These are phyloP conservation scores for Zaprionus obscuricornis DNA, from an alignment of 2,888 invertebrate species.

Conservation along the genomic window DNA sequence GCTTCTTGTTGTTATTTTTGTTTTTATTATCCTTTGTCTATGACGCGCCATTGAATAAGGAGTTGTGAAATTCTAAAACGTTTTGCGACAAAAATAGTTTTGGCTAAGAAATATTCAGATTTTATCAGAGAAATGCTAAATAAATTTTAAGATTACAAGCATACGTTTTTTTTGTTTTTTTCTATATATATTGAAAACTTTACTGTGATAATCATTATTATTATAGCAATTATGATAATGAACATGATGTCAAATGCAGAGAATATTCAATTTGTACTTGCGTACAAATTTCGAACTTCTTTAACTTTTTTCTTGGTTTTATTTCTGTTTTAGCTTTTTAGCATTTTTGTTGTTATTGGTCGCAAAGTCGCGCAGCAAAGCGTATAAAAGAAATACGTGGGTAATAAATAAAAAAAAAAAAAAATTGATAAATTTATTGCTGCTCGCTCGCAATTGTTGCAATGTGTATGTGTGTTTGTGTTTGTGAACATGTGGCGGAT, in stretches of 20 bases:
- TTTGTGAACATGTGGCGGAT: slow-evolving; percentile 56
- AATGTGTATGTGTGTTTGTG: too few species aligned
- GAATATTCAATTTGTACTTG: slow-evolving; percentile 19
- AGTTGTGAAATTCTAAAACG: slow-evolving; percentile 21
- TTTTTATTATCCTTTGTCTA: slow-evolving; percentile 15
- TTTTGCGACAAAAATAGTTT: slow-evolving; percentile 12
- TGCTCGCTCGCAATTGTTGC: slow-evolving; percentile 52
- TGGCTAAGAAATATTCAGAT: neutral
- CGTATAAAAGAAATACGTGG: slow-evolving; percentile 25
- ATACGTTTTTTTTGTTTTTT: too few species aligned
- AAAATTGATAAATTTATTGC: slow-evolving; percentile 69
- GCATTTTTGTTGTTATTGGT: slow-evolving; percentile 38
- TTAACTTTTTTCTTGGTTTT: slow-evolving; percentile 7
- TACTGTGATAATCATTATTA: too few species aligned
- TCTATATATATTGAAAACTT: too few species aligned
- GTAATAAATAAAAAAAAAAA: slow-evolving; percentile 53
- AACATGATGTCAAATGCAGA: neutral
- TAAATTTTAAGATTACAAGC: neutral
- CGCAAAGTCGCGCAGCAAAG: slow-evolving; percentile 18
- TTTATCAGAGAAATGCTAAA: neutral
- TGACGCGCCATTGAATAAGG: slow-evolving; percentile 3
- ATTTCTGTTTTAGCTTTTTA: slow-evolving; percentile 3
- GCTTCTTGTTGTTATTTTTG: slow-evolving; percentile 17
- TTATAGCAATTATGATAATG: too few species aligned
- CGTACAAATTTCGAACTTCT: too few species aligned